These are phyloP conservation scores for Mesodorylaimus sp. DNA, from an alignment of 2,888 invertebrate genomes.

Conservation along the genomic window DNA sequence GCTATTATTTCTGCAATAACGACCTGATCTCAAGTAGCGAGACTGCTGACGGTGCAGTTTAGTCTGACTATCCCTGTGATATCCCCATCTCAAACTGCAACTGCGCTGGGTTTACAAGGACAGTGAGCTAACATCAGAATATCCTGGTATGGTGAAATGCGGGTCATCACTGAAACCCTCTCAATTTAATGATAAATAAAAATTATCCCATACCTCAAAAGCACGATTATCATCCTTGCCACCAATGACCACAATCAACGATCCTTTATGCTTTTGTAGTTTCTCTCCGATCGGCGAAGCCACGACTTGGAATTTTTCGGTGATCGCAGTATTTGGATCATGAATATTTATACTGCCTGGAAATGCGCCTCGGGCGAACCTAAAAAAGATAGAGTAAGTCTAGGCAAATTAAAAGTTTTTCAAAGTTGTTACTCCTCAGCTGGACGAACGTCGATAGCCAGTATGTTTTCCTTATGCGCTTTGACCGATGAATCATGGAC, in stretches of 20 bases:
- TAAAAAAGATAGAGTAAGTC: neutral
- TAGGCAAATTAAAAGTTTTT: neutral
- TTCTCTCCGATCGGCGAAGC: neutral
- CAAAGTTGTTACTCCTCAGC: slow-evolving; percentile 1
- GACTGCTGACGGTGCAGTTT: too few species aligned
- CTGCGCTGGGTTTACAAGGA: too few species aligned
- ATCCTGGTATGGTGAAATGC: neutral
- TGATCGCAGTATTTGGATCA: neutral
- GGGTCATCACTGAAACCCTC: neutral
- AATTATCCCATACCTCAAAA: neutral
- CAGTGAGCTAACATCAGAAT: too few species aligned
- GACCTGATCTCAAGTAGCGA: too few species aligned
- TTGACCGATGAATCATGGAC: neutral
- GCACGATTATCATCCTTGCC: neutral
- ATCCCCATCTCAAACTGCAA: too few species aligned
- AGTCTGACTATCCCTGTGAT: too few species aligned
- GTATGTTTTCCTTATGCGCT: neutral
- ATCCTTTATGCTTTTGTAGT: neutral
- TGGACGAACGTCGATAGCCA: neutral
- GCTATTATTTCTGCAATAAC: too few species aligned
- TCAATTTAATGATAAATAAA: too few species aligned
- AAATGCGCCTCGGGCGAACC: slow-evolving; percentile 2
- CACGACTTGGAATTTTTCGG: neutral
- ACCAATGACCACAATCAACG: slow-evolving; percentile 1
- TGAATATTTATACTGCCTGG: slow-evolving; percentile 2